Base-by-base conservation (phyloP, 1,140 invertebrate genomes). In the Lepidurus couesii region DNA sequence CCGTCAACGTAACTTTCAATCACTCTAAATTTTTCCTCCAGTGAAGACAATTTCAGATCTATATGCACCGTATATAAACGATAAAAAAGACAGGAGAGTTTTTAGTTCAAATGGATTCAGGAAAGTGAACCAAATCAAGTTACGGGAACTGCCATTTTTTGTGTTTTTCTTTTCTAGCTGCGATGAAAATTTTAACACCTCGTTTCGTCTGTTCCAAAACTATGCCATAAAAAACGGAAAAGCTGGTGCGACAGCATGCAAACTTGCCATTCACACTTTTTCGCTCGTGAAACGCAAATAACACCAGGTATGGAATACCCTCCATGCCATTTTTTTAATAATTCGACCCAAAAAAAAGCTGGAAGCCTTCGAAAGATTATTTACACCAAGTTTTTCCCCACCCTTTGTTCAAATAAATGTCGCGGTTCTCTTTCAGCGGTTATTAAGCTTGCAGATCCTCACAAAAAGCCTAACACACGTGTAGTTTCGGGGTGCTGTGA, bases 241-340 rank as follows among this genome's bases (percentile, higher is more conserved):
- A 65, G 53, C 53, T 21, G 53, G 53, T 65, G 53, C 53, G 21
- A 65, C 53, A n/a, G 53, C 53, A 65, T 65, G 53, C 53, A 65
- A 65, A 65, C 53, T 65, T 65, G 53, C 53, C 53, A 65, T 65
- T 65, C 53, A 65, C 53, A 65, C 53, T 65, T 65, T 65, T 65
- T 16, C 47, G 53, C 13, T 65, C 53, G 21, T 65, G 21, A 65
- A 65, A 65, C 53, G 53, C 53, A 65, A 65, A 65, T 65, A 65
- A 65, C 53, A 13, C 21, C 8, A 65, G 13, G 53, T 21, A 65
- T 65, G 53, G 53, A 65, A 65, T n/a, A 7, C 53, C 16, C 53
- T 65, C 53, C 53, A 16, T 65, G 9, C 53, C 53, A 65, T 65
- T 11, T 65, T 65, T 65, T 65, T 47, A 11, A n/a, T 65, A n/a